A percentile compares a stretch with the other conserved stretches of the same genome.
Conservation (phyloP, 1,140 invertebrate species). For the Brachionus plicatilis region DNA sequence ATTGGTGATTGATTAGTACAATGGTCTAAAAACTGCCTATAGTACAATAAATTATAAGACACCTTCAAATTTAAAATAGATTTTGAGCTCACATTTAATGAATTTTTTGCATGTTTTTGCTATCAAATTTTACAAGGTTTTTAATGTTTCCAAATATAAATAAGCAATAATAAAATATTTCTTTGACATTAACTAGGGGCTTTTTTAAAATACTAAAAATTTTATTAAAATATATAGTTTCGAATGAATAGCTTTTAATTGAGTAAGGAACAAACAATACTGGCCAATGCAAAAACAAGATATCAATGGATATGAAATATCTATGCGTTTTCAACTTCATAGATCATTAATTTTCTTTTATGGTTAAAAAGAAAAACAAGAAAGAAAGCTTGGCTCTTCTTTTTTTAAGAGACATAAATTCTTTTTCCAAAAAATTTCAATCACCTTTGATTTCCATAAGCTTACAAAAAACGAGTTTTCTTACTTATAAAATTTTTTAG, state of each 20-base stretch:
- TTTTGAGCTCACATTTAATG: not conserved
- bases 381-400: not conserved
- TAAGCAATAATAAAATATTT: not conserved
- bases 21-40: not conserved
- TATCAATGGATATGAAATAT: not conserved
- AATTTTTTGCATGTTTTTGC: not conserved
- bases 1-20: not conserved
- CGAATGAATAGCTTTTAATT: not conserved
- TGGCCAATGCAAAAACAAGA: not conserved
- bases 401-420: not conserved
- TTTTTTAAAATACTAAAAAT: not conserved
- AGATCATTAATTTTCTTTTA: not conserved
- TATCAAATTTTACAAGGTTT: not conserved
- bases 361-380: not conserved
- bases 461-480: not conserved
- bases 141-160: not conserved
- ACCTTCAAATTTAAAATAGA: not conserved
- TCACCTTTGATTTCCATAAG: not conserved
- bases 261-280: not conserved
- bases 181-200: not conserved
- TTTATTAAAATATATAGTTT: not conserved
- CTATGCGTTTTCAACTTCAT: not conserved
- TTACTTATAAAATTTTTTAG: not conserved
- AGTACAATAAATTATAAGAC: not conserved
- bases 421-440: not conserved